Conservation (phyloP, 35 echinoderm and acorn worm species). For the Heliocidaris erythrogramma region DNA sequence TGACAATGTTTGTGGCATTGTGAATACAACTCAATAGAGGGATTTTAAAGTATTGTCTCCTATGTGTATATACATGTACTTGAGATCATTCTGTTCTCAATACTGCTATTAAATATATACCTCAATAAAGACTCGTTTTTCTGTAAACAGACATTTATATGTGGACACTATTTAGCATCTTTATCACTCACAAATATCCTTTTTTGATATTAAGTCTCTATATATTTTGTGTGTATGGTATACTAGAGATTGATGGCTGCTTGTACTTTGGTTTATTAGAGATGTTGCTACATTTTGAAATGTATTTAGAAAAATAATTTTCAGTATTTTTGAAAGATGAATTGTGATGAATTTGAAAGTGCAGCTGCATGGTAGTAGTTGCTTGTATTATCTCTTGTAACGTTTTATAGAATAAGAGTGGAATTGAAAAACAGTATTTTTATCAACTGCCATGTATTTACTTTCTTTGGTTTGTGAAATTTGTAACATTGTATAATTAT, state of each 20-base stretch:
- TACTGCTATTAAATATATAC: conserved; percentile 20
- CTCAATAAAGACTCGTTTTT: neutral
- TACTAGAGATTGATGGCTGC: neutral
- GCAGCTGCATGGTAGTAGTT: neutral
- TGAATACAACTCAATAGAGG: neutral
- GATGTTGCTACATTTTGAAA: neutral
- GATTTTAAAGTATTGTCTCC: neutral
- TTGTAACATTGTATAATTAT: neutral
- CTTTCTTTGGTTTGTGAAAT: neutral
- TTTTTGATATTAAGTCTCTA: neutral
- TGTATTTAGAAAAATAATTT: neutral
- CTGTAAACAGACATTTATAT: neutral
- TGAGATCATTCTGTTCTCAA: neutral
- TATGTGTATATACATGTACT: conserved; percentile 11
- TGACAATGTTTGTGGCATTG: neutral
- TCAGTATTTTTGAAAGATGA: conserved; percentile 12
- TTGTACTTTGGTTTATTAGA: neutral
- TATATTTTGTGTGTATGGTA: neutral
- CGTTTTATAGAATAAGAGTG: neutral
- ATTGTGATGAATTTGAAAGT: neutral
- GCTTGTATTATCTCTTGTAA: neutral
- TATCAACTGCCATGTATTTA: neutral
- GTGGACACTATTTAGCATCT: neutral
- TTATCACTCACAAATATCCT: neutral
- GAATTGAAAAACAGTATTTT: neutral